phyloP scores from a whole-genome alignment of 2,797 vertebrate genomes.

The Heliangelus exortis region DNA sequence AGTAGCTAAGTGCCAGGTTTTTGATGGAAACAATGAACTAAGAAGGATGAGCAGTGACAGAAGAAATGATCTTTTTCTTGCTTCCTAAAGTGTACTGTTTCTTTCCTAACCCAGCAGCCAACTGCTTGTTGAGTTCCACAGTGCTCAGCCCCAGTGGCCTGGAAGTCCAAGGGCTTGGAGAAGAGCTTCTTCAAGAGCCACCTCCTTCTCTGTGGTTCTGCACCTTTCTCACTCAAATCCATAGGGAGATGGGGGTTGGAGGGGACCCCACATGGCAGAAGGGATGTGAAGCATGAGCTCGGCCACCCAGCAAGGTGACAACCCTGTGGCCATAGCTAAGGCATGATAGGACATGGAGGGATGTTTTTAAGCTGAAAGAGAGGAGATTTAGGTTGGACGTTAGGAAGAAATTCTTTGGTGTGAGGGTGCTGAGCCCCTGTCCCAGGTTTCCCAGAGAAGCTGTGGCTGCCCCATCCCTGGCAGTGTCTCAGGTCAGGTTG shows the following conservation, averaged over 20 bases:
- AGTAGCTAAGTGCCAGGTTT: slow-evolving; percentile 1
- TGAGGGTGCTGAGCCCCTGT: too few relatives aligned
- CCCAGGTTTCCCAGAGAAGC: too few relatives aligned
- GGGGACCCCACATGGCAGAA: too few relatives aligned
- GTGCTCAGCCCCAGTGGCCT: background rate
- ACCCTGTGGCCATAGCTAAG: background rate
- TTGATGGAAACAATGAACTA: slow-evolving; percentile 62
- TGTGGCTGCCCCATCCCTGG: too few relatives aligned
- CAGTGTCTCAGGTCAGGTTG: too few relatives aligned
- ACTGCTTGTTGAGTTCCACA: background rate
- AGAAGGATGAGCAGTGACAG: slow-evolving; percentile 38
- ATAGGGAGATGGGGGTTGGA: background rate
- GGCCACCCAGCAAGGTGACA: background rate
- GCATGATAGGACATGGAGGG: too few relatives aligned
- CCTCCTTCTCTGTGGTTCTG: background rate
- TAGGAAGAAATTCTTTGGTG: too few relatives aligned
- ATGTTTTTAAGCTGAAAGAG: too few relatives aligned
- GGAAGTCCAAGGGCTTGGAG: background rate
- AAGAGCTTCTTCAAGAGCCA: background rate
- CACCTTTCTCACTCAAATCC: background rate
- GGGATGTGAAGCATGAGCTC: background rate
- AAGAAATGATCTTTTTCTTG: slow-evolving; percentile 47
- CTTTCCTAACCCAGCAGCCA: slow-evolving; percentile 44
- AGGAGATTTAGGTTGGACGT: too few relatives aligned
- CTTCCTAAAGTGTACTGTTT: slow-evolving; percentile 26